A percentile compares a stretch with the other conserved stretches of the same genome.
Evolutionary conservation across 2,797 vertebrate species (phyloP).

Genomic region (Carduelis carduelis): DNA sequence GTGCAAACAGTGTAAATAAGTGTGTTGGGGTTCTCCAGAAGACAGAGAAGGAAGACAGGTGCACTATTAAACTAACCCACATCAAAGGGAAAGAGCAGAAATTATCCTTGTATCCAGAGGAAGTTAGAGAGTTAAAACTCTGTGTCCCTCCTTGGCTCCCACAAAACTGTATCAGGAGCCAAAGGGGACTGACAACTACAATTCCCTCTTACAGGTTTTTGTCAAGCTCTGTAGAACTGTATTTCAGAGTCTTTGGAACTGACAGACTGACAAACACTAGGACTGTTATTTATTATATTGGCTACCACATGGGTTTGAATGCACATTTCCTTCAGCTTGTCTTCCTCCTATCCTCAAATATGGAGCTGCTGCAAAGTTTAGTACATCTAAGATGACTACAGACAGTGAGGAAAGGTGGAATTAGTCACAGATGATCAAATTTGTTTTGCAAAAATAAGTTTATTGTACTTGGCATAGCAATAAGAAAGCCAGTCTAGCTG

Average conservation of each 20-base stretch:
- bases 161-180: background rate
- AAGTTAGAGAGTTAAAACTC: background rate
- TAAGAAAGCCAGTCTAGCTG: background rate
- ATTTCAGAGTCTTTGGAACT: background rate
- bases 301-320: background rate
- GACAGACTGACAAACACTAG: background rate
- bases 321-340: background rate
- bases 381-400: background rate
- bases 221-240: background rate
- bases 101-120: background rate
- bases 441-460: conserved; percentile 51
- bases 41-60: background rate
- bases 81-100: background rate
- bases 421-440: conserved; percentile 20
- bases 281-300: background rate
- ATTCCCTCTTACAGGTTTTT: background rate
- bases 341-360: background rate
- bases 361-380: background rate
- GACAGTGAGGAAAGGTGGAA: background rate
- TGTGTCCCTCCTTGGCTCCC: background rate
- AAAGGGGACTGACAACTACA: background rate
- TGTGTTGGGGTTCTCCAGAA: background rate
- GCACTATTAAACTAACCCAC: background rate
- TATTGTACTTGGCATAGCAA: background rate
- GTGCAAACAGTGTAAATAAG: background rate